Conservation (phyloP, 2,797 vertebrate species). For the Alcedo atthis region DNA sequence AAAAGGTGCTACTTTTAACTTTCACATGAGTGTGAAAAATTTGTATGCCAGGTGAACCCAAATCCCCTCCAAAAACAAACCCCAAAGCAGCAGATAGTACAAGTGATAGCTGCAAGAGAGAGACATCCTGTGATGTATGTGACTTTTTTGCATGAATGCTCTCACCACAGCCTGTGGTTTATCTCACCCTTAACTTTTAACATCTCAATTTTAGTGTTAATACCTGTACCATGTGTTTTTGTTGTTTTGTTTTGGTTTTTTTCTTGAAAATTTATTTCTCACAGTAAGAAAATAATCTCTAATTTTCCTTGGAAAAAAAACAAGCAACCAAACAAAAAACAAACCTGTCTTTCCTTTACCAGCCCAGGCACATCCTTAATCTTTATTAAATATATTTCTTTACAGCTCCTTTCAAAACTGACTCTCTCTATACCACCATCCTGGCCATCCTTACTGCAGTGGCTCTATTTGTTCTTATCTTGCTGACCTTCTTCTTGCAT, state of each 20-base stretch:
- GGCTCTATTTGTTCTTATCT: constrained; percentile 37
- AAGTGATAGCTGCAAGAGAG: not conserved
- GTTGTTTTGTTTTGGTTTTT: not conserved
- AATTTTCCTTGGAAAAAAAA: not conserved
- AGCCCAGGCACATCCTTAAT: fast-evolving
- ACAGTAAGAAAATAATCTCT: not conserved
- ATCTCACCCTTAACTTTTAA: not conserved
- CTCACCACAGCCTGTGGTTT: not conserved
- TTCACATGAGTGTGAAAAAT: not conserved
- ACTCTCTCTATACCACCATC: not conserved
- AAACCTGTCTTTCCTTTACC: not conserved
- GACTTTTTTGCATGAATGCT: not conserved
- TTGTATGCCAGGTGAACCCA: not conserved
- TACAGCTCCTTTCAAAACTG: not conserved
- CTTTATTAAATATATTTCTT: not conserved
- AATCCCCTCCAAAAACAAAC: not conserved
- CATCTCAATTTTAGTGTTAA: not conserved
- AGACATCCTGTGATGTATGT: not conserved
- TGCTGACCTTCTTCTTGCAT: constrained; percentile 56
- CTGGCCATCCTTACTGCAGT: constrained; percentile 37
- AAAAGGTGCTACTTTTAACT: not conserved
- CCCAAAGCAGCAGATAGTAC: too few species aligned
- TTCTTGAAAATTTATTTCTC: not conserved
- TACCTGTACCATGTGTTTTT: not conserved
- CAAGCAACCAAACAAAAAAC: too few species aligned